phyloP scores from a whole-genome alignment of 2,797 vertebrate species.

The Rostrhamus sociabilis region DNA sequence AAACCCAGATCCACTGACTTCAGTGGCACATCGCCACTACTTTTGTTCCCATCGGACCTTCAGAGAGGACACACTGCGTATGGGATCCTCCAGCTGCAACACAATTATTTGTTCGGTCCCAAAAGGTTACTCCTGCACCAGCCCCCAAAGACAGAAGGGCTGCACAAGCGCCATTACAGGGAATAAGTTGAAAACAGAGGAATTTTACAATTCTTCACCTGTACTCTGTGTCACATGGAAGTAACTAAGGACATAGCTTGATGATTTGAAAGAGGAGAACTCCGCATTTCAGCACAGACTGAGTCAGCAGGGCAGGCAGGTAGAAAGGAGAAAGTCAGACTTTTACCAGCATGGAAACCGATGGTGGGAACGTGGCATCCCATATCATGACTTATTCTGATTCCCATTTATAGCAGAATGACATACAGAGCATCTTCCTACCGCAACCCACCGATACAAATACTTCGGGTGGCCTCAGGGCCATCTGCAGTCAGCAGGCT shows the following conservation, averaged over 20 bases:
- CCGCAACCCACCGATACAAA: not conserved
- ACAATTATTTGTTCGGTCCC: too few relatives aligned
- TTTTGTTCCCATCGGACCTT: not conserved
- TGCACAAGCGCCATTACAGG: too few relatives aligned
- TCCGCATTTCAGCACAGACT: not conserved
- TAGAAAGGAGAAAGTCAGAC: not conserved
- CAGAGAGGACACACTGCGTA: accelerated
- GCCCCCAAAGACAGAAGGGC: not conserved
- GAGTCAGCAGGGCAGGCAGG: not conserved
- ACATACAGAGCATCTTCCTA: not conserved
- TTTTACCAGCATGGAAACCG: not conserved
- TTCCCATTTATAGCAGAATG: not conserved
- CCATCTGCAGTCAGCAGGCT: accelerated
- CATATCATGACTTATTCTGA: too few relatives aligned
- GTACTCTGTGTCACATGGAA: not conserved
- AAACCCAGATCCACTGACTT: not conserved
- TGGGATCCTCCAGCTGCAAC: not conserved
- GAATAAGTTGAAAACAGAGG: not conserved
- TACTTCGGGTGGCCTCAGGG: accelerated
- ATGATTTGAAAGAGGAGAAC: not conserved
- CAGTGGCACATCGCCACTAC: accelerated
- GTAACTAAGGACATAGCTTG: not conserved
- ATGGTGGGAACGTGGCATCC: accelerated
- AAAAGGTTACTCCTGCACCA: too few relatives aligned
- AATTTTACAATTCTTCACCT: too few relatives aligned